phyloP scores from a whole-genome alignment of 2,888 invertebrate genomes.

The Atherix ibis region DNA sequence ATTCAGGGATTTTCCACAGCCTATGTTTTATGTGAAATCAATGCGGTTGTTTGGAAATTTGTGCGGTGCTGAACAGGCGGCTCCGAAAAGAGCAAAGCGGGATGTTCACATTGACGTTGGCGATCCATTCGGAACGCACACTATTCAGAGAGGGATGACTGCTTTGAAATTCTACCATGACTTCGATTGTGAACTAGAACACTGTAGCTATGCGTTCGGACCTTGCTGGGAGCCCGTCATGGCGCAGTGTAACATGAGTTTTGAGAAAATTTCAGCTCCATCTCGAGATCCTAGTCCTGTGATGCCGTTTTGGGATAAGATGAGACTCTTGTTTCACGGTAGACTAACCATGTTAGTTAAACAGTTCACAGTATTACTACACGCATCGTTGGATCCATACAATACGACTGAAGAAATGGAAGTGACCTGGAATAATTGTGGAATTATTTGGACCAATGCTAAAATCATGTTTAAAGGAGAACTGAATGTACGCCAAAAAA shows the following conservation, averaged over 20 bases:
- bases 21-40: slow-evolving; percentile 68
- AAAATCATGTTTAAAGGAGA: slow-evolving; percentile 86
- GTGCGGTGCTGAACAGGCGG: slow-evolving; percentile 75
- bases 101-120: slow-evolving; percentile 49
- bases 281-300: slow-evolving; percentile 88
- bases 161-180: slow-evolving; percentile 96
- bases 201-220: slow-evolving; percentile 87
- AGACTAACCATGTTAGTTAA: slow-evolving; percentile 75
- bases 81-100: slow-evolving; percentile 43
- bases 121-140: slow-evolving; percentile 64
- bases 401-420: slow-evolving; percentile 99
- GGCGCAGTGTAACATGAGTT: slow-evolving; percentile 41
- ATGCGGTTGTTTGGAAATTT: slow-evolving; percentile 80
- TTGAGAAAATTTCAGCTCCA: slow-evolving; percentile 74
- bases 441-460: slow-evolving; percentile 92
- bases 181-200: slow-evolving; percentile 81
- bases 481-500: slow-evolving; percentile 62
- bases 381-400: slow-evolving; percentile 94
- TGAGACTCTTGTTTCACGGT: slow-evolving; percentile 82
- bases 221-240: slow-evolving; percentile 95
- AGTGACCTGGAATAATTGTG: slow-evolving; percentile 82
- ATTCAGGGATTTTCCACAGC: slow-evolving; percentile 81
- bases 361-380: slow-evolving; percentile 78
- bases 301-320: slow-evolving; percentile 95
- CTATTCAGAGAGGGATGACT: slow-evolving; percentile 83